Conservation (phyloP, 2,797 vertebrate species). For the Oreochromis mossambicus region DNA sequence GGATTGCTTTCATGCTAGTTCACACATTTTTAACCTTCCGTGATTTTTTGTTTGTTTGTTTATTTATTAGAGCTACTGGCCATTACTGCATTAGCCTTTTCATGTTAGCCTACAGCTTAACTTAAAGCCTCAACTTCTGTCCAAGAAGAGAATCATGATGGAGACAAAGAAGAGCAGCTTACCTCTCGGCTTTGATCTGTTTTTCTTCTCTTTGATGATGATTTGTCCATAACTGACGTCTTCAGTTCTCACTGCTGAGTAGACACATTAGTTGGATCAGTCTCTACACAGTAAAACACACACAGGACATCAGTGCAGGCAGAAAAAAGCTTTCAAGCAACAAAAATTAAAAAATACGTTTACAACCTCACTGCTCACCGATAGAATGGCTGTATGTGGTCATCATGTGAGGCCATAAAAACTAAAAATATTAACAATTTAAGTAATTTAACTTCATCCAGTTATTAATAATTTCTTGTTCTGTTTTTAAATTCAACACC, state of each 20-base stretch:
- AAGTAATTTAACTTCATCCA: accelerated
- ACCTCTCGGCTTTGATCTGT: background rate
- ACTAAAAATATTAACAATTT: accelerated
- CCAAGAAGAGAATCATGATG: accelerated
- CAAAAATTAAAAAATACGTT: accelerated
- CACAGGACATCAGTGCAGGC: background rate
- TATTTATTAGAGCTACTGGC: background rate
- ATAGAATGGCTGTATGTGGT: background rate
- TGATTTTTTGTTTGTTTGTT: background rate
- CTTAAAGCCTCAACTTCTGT: background rate
- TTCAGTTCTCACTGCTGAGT: background rate
- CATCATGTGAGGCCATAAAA: background rate
- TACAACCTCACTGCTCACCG: background rate
- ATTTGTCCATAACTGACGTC: background rate
- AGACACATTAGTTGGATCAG: background rate
- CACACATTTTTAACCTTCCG: too few species aligned
- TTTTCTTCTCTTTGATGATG: background rate
- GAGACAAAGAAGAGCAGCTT: background rate
- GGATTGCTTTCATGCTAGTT: too few species aligned
- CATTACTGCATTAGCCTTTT: background rate
- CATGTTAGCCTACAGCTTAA: accelerated
- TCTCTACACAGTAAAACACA: background rate
- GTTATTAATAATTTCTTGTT: background rate
- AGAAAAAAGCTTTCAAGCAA: background rate
- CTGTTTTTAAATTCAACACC: background rate